Conservation (phyloP, 1,140 invertebrate species). For the Lordiphosa stackelbergi region DNA sequence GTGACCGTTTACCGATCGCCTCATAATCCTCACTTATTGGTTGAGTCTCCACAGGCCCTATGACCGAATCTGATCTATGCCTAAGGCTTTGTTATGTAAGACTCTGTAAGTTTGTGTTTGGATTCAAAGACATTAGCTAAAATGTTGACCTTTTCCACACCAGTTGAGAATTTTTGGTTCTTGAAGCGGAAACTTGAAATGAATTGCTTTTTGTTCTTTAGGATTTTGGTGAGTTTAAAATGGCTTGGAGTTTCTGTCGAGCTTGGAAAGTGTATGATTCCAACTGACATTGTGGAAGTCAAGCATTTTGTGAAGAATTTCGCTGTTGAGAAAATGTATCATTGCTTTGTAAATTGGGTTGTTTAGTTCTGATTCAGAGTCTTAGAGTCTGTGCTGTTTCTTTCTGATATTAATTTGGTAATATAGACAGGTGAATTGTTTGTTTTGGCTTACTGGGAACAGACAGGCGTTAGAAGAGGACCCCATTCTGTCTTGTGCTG, state of each 20-base stretch:
- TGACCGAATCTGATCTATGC: neutral
- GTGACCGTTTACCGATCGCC: too few relatives aligned
- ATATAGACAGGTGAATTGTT: neutral
- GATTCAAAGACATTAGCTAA: conserved; percentile 14
- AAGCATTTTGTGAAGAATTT: conserved; percentile 5
- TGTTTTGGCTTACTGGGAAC: conserved; percentile 2
- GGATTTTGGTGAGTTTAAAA: conserved; percentile 16
- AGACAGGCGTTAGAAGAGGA: neutral
- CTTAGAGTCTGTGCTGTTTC: neutral
- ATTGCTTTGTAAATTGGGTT: conserved; percentile 16
- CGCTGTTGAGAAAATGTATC: conserved; percentile 1
- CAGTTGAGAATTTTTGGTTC: conserved; percentile 2
- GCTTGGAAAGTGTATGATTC: conserved; percentile 6
- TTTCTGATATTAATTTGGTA: neutral
- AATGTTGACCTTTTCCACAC: neutral
- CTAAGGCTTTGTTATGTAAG: conserved; percentile 1
- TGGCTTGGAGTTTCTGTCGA: conserved; percentile 4
- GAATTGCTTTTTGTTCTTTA: conserved; percentile 14
- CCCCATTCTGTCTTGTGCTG: neutral
- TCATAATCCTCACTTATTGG: too few relatives aligned
- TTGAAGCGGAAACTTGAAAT: conserved; percentile 4
- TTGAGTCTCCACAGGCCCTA: too few relatives aligned
- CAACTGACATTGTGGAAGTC: conserved; percentile 5
- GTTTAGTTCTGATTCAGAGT: conserved; percentile 12
- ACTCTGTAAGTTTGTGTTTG: conserved; percentile 3